These are phyloP conservation scores for Cerceris rybyensis DNA, from an alignment of 2,888 invertebrate genomes.

Conservation along the genomic window DNA sequence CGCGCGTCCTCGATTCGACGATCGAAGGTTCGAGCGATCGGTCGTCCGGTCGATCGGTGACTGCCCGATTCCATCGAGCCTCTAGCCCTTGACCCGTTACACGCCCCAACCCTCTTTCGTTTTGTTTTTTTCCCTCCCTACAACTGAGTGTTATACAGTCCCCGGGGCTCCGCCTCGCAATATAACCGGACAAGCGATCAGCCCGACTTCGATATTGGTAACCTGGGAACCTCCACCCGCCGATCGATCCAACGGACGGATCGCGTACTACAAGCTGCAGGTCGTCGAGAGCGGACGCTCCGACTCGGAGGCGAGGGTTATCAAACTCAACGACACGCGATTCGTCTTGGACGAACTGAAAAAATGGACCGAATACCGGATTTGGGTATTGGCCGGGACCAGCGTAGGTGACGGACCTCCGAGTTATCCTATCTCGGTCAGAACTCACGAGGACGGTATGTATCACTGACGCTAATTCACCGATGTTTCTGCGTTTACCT, in stretches of 20 bases:
- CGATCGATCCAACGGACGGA: conserved; percentile 95
- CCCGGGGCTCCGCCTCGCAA: conserved; percentile 98
- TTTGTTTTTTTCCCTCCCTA: conserved; percentile 80
- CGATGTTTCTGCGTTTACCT: conserved; percentile 62
- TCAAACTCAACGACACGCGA: conserved; percentile 90
- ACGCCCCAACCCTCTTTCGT: conserved; percentile 34
- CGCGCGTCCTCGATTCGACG: conserved; percentile 11
- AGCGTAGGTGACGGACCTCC: conserved; percentile 97
- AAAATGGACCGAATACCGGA: conserved; percentile 97
- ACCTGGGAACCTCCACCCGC: conserved; percentile 96
- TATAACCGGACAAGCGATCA: conserved; percentile 93
- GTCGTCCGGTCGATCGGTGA: conserved; percentile 43
- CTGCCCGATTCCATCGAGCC: conserved; percentile 23
- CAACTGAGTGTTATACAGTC: conserved; percentile 87
- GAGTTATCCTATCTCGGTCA: conserved; percentile 94
- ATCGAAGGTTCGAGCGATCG: conserved; percentile 7
- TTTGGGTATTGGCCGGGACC: conserved; percentile 98
- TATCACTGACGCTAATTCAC: conserved; percentile 79
- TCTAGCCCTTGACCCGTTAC: background rate
- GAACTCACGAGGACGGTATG: conserved; percentile 99
- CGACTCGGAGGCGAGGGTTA: conserved; percentile 92
- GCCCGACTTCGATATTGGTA: conserved; percentile 94
- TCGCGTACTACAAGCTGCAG: conserved; percentile 97
- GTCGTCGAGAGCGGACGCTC: conserved; percentile 93
- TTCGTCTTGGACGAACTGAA: conserved; percentile 94